Evolutionary conservation across 2,888 invertebrate genomes (phyloP), one percentile per base, ranked within the genome.

Genomic region (Drosophila infuscata): DNA sequence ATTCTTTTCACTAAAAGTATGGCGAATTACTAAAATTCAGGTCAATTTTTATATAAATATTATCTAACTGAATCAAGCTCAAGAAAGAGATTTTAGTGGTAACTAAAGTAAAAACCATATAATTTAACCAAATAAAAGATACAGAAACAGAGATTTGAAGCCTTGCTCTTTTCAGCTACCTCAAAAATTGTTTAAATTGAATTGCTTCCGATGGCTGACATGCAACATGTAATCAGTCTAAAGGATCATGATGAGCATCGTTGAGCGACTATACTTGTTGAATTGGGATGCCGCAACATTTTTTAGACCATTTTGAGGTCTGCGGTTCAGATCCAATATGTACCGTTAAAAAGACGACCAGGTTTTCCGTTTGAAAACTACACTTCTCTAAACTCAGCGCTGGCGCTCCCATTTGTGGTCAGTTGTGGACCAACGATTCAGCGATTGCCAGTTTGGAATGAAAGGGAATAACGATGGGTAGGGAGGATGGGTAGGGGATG

Each of bases 391-490:
- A 33, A 38, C 49, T 68, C 49, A 51, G 35, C 36, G 33, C 46
- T 43, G 33, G 38, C 41, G 51, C 66, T 57, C 35, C 60, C 38
- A 76, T 76, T 64, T 68, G 65, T 32, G 76, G 61, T 56, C 70
- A 46, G 36, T 36, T 54, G 63, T 35, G 75, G 51, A 32, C 32
- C 49, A 51, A 62, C 61, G 25, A 53, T 46, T 71, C 56, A 73
- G 73, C 51, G 64, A 62, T 54, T 64, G 35, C 33, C 15, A 20
- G 51, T 30, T 46, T 15, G 46, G 3, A 25, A 15, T 46, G 25
- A 15, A 46, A 15, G 25, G 35, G 25, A 12, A 38, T 17, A 38
- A 12, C 38, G 25, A 11, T 20, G 25, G 36, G 1, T 25, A 25
- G 25, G 25, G n/a, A n/a, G 25, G 2, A 25, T 25, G 25, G 25